Conservation (phyloP, 2,888 invertebrate genomes). For the Hirtodrosophila histrioides region DNA sequence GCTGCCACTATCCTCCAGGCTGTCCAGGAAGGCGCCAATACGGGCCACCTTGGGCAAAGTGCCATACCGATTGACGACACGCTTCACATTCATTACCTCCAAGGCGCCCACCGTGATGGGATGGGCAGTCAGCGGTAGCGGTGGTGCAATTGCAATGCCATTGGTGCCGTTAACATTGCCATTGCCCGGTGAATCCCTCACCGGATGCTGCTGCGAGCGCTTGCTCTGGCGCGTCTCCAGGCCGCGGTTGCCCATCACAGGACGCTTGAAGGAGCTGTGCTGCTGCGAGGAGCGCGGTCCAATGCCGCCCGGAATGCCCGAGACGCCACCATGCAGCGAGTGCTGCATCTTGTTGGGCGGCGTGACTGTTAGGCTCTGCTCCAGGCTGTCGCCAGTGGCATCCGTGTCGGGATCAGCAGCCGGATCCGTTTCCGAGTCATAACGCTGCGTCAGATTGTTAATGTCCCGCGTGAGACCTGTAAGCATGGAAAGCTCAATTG, state of each 20-base stretch:
- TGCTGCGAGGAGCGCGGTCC: slow-evolving; percentile 83
- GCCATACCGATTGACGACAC: slow-evolving; percentile 97
- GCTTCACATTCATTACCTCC: slow-evolving; percentile 97
- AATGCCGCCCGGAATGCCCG: slow-evolving; percentile 59
- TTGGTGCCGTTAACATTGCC: slow-evolving; percentile 42
- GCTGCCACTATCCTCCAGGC: slow-evolving; percentile 89
- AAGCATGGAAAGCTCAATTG: slow-evolving; percentile 13
- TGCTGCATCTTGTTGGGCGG: slow-evolving; percentile 84
- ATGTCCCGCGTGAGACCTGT: slow-evolving; percentile 84
- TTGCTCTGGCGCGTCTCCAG: slow-evolving; percentile 88
- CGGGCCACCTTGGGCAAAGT: slow-evolving; percentile 98
- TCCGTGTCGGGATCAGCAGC: slow-evolving; percentile 89
- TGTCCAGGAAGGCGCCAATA: slow-evolving; percentile 98
- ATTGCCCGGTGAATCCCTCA: slow-evolving; percentile 49
- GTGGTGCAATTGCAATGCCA: slow-evolving; percentile 44
- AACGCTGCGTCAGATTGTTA: slow-evolving; percentile 83
- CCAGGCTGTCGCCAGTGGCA: slow-evolving; percentile 87
- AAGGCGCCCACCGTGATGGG: slow-evolving; percentile 94
- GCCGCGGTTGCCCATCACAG: slow-evolving; percentile 87
- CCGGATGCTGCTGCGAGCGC: slow-evolving; percentile 82
- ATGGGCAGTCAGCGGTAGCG: slow-evolving; percentile 55
- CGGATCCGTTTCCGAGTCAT: slow-evolving; percentile 85
- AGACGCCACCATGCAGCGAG: slow-evolving; percentile 81
- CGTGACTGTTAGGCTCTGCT: slow-evolving; percentile 69
- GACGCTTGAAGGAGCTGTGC: slow-evolving; percentile 86